These are phyloP conservation scores for Agrilus cyanescens DNA, from an alignment of 2,888 invertebrate species.

Conservation along the genomic window DNA sequence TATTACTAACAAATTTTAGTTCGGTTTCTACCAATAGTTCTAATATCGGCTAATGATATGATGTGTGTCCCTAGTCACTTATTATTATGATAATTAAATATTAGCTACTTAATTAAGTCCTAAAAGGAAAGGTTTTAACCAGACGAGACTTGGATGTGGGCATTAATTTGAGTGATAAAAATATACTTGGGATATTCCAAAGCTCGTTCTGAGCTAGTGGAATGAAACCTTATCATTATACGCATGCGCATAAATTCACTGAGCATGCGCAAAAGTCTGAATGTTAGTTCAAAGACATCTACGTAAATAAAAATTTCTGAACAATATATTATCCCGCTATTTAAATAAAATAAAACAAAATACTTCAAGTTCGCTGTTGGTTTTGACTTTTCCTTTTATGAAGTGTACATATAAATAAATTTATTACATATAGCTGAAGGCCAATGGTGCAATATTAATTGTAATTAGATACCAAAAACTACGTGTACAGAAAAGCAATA, in stretches of 20 bases:
- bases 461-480: neutral
- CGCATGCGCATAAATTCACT: too few relatives aligned
- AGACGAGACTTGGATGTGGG: neutral
- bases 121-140: neutral
- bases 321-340: too few relatives aligned
- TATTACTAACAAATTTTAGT: conserved; percentile 13
- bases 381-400: neutral
- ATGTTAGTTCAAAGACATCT: too few relatives aligned
- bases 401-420: conserved; percentile 5
- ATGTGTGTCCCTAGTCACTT: conserved; percentile 30
- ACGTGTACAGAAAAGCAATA: too few relatives aligned
- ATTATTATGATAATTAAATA: conserved; percentile 6
- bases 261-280: too few relatives aligned
- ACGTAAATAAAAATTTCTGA: too few relatives aligned
- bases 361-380: neutral
- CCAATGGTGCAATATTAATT: conserved; percentile 11
- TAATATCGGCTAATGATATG: conserved; percentile 35
- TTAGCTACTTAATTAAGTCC: neutral
- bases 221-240: too few relatives aligned
- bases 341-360: too few relatives aligned
- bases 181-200: too few relatives aligned
- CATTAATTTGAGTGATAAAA: too few relatives aligned
- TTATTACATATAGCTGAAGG: conserved; percentile 8
- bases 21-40: conserved; percentile 16
- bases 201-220: too few relatives aligned